Evolutionary conservation across 2,797 vertebrate species (phyloP).

Genomic region (Pipistrellus pipistrellus): DNA sequence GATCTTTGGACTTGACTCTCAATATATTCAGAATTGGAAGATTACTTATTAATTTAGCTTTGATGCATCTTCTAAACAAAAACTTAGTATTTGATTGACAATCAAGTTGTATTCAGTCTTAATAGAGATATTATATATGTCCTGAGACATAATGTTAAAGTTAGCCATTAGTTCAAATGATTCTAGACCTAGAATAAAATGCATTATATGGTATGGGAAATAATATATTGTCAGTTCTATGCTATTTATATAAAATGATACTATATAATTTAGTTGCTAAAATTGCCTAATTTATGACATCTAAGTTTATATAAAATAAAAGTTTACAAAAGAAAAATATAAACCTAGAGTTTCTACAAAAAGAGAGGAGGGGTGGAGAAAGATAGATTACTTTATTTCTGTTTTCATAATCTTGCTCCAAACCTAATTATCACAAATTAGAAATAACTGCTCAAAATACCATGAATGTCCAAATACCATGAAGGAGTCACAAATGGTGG

Average conservation of each 20-base stretch:
- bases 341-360: background rate
- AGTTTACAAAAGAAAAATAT: background rate
- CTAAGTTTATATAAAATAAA: background rate
- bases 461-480: background rate
- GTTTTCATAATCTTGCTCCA: background rate
- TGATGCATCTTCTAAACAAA: no score
- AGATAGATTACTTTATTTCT: background rate
- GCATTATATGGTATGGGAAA: background rate
- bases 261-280: background rate
- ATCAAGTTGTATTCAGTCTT: no score
- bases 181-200: background rate
- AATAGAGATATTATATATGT: background rate
- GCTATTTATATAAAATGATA: background rate
- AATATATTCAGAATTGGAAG: no score
- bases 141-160: background rate
- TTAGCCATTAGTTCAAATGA: background rate
- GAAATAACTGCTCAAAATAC: background rate
- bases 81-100: no score
- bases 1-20: no score
- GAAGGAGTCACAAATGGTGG: background rate
- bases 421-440: background rate
- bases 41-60: no score
- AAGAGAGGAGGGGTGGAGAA: background rate
- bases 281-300: background rate
- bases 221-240: background rate